Conservation (phyloP, 2,797 vertebrate species). For the Scolopax rusticola region DNA sequence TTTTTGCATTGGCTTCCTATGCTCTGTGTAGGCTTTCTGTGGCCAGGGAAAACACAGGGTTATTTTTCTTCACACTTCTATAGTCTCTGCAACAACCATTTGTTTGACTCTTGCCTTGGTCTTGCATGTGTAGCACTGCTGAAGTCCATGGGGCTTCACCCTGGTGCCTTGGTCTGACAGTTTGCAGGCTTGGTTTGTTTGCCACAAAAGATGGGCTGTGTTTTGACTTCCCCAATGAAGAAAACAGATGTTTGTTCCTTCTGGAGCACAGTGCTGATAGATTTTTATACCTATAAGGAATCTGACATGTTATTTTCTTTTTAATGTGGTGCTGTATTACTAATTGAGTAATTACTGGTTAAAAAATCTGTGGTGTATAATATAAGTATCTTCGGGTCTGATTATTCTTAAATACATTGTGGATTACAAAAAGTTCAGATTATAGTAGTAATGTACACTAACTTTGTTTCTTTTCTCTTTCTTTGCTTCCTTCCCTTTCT, state of each 20-base stretch:
- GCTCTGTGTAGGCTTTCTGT: neutral
- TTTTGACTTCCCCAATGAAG: neutral
- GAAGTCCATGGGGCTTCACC: neutral
- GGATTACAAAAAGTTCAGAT: neutral
- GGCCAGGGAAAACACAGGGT: neutral
- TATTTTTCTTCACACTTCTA: neutral
- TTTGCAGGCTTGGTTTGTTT: neutral
- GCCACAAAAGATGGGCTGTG: neutral
- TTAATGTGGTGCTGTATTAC: neutral
- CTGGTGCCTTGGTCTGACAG: neutral
- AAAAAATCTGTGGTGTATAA: neutral
- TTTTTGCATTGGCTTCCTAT: neutral
- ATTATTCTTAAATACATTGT: neutral
- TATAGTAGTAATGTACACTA: constrained; percentile 22
- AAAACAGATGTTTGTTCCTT: neutral
- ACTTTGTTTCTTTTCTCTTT: constrained; percentile 59
- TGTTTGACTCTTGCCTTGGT: neutral
- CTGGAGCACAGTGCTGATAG: neutral
- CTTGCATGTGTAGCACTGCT: neutral
- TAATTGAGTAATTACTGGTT: neutral
- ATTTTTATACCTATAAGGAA: neutral
- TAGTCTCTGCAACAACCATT: neutral
- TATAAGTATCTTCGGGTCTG: neutral
- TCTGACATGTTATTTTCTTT: neutral
- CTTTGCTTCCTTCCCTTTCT: constrained; percentile 47